Percentiles rank a stretch among this genome's conserved stretches.
These are phyloP conservation scores for Neodiprion virginianus DNA, from an alignment of 1,140 invertebrate genomes.

Conservation along the genomic window DNA sequence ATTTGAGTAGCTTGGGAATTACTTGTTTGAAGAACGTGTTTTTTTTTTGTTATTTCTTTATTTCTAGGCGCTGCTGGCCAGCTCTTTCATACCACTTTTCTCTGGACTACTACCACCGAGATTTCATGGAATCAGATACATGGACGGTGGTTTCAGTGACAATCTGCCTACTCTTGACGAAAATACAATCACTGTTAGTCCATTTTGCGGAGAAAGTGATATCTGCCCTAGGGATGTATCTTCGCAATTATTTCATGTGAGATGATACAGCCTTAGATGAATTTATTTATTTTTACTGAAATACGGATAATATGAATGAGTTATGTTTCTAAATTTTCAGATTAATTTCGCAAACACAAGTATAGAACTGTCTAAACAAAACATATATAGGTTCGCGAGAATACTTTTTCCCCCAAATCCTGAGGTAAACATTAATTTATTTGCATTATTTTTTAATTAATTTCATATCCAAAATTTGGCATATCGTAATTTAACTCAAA, in stretches of 20 bases:
- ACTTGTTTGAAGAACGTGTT: background rate
- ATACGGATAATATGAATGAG: background rate
- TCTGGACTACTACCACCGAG: constrained; percentile 92
- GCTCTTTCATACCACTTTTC: constrained; percentile 95
- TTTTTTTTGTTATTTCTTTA: constrained; percentile 27
- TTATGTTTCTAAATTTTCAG: constrained; percentile 60
- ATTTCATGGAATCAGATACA: constrained; percentile 90
- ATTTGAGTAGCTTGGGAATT: no score
- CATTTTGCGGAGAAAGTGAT: constrained; percentile 97
- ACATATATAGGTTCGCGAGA: constrained; percentile 89
- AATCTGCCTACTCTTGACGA: constrained; percentile 94
- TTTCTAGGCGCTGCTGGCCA: constrained; percentile 84
- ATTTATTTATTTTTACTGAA: constrained; percentile 22
- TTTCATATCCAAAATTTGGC: background rate
- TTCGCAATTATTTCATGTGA: constrained; percentile 84
- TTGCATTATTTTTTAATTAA: constrained; percentile 8
- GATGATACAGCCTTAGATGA: constrained; percentile 40
- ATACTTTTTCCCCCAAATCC: constrained; percentile 95
- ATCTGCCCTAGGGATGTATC: constrained; percentile 94
- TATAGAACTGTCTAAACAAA: constrained; percentile 90
- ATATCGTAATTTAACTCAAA: no score
- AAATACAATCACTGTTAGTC: constrained; percentile 95
- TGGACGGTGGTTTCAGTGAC: constrained; percentile 97
- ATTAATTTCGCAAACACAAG: constrained; percentile 94
- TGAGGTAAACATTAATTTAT: constrained; percentile 67